These are phyloP conservation scores for Istiophorus platypterus DNA, from an alignment of 2,113 vertebrate species.

Conservation along the genomic window DNA sequence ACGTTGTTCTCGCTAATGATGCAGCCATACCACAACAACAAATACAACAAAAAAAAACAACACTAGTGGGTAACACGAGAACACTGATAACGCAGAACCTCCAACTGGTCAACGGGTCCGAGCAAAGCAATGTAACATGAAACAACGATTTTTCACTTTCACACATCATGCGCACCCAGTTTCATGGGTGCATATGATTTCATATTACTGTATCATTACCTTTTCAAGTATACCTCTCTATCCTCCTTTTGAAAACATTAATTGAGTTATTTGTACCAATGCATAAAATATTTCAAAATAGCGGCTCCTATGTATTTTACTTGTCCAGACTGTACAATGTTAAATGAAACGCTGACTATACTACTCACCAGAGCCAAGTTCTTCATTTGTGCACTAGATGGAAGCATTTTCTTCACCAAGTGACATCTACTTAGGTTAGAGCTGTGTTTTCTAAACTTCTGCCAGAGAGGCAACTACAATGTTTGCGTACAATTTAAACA, in stretches of 20 bases:
- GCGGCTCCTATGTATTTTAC: background rate
- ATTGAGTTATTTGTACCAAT: too few relatives aligned
- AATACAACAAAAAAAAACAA: background rate
- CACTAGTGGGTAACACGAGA: too few relatives aligned
- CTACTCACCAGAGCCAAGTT: background rate
- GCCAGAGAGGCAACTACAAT: background rate
- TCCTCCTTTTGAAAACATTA: too few relatives aligned
- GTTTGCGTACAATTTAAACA: background rate
- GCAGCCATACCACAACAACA: background rate
- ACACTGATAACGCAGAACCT: too few relatives aligned
- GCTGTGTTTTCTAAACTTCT: conserved; percentile 1
- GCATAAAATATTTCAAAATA: background rate
- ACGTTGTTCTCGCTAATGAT: too few relatives aligned
- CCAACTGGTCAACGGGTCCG: too few relatives aligned
- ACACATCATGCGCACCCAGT: background rate
- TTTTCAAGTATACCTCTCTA: too few relatives aligned
- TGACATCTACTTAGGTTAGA: background rate
- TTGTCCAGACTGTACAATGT: background rate
- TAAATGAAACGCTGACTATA: background rate
- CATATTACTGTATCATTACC: too few relatives aligned
- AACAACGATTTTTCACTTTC: too few relatives aligned
- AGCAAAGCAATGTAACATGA: too few relatives aligned
- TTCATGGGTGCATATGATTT: background rate
- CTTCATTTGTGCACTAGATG: conserved; percentile 42
- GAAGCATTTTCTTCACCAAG: conserved; percentile 36